Evolutionary conservation across 2,888 invertebrate species (phyloP).

Genomic region (Hoplodrina ambigua): DNA sequence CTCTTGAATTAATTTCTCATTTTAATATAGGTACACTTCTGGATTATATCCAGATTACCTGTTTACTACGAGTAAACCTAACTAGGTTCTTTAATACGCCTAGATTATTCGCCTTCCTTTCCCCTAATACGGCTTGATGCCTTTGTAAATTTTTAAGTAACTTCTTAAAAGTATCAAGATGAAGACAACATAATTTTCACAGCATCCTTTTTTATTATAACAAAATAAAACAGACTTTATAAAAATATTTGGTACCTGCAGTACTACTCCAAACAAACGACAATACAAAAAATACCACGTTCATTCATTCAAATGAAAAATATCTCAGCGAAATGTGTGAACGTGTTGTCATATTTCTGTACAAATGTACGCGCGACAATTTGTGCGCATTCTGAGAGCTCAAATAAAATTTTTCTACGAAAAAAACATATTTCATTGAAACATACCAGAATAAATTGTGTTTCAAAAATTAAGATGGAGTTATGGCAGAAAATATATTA

Average conservation of each 20-base stretch:
- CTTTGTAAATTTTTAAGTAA: too few relatives aligned
- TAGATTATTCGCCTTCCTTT: too few relatives aligned
- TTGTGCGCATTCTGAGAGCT: conserved; percentile 6
- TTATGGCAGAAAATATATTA: too few relatives aligned
- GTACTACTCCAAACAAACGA: background rate
- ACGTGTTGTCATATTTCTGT: background rate
- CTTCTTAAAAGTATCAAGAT: conserved; percentile 7
- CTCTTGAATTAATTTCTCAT: background rate
- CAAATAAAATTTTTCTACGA: background rate
- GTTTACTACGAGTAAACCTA: too few relatives aligned
- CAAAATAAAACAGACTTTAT: too few relatives aligned
- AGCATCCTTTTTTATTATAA: too few relatives aligned
- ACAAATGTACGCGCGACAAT: background rate
- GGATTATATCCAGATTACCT: too few relatives aligned
- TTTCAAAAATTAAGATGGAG: background rate
- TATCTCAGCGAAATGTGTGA: background rate
- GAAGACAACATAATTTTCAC: too few relatives aligned
- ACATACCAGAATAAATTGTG: background rate
- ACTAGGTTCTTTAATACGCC: too few relatives aligned
- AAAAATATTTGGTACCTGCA: background rate
- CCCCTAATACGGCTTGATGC: too few relatives aligned
- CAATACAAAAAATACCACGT: background rate
- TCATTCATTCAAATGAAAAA: conserved; percentile 7
- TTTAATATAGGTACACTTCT: too few relatives aligned
- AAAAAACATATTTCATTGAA: background rate